Percentiles rank a stretch among this genome's conserved stretches.
phyloP scores from a whole-genome alignment of 2,888 invertebrate species.

The Junonia oenone region DNA sequence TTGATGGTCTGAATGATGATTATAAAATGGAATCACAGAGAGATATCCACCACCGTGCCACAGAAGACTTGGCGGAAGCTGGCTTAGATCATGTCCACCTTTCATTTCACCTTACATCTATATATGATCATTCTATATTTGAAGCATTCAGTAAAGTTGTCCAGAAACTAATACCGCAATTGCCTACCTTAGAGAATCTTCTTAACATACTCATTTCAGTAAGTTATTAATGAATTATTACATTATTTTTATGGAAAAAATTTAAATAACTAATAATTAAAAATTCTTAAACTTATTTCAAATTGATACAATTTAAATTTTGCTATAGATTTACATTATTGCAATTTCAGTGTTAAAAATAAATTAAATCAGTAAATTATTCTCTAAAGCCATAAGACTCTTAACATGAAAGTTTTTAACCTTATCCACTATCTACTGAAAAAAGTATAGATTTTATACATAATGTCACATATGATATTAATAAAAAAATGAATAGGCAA shows the following conservation, averaged over 20 bases:
- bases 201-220: constrained; percentile 98
- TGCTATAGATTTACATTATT: no score
- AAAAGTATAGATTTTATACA: no score
- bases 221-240: constrained; percentile 52
- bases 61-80: constrained; percentile 94
- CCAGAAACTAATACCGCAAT: constrained; percentile 97
- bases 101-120: constrained; percentile 97
- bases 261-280: no score
- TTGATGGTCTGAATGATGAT: constrained; percentile 99
- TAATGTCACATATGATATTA: background rate
- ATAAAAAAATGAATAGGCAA: background rate
- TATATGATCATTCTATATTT: constrained; percentile 99
- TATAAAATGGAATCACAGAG: constrained; percentile 99
- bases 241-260: background rate
- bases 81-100: constrained; percentile 93
- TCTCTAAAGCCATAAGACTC: no score
- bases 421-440: no score
- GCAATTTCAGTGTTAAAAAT: no score
- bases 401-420: no score
- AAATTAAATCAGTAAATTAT: no score
- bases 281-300: no score
- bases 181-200: constrained; percentile 97
- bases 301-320: no score
- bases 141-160: constrained; percentile 99
- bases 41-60: constrained; percentile 97